Base-by-base conservation (phyloP, 2,888 invertebrate species). In the Alloscopus bannaensis region DNA sequence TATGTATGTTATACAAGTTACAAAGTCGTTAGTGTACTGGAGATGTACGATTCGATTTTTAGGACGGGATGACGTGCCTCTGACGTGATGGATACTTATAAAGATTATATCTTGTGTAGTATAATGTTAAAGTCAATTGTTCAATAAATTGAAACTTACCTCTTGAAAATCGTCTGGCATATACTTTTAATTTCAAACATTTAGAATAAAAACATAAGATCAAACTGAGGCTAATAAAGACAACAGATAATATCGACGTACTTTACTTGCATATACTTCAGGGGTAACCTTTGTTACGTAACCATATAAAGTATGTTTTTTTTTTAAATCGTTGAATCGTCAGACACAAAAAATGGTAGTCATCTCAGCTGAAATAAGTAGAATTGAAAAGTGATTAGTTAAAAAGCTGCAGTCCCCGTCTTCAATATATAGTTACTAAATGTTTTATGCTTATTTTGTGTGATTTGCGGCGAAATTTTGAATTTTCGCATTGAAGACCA, bases 71-170 rank as follows among this genome's bases (percentile, higher is more conserved):
- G 59, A 59, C 18, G 59, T 59, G 59, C 59, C 59, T 59, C 18
- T 29, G 59, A 59, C 29, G 18, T 59, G 59, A 59, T 59, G 31
- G 31, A 31, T 59, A 59, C 59, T n/a, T n/a, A n/a, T 31, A 59
- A 31, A 20, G 16, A 20, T 50, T 20, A 59, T 8, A 11, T 24
- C 24, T 52, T 59, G 59, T 31, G 59, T 59, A 59, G 59, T 59
- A 16, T 52, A 52, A 3, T 52, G 24, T 22, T 52, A 24, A 22
- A 52, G 52, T 22, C 22, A 22, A 4, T 52, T 52, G 24, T 52
- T 52, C 4, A 52, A 52, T 52, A 59, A 59, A 59, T 26, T 59
- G 59, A 59, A 31, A 59, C 31, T 59, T 59, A 59, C 59, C 59
- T 59, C 18, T 18, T n/a, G 20, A n/a, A 31, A 31, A 29, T 29